These are phyloP conservation scores for Xiphophorus couchianus DNA, from an alignment of 2,113 vertebrate species.

Conservation along the genomic window DNA sequence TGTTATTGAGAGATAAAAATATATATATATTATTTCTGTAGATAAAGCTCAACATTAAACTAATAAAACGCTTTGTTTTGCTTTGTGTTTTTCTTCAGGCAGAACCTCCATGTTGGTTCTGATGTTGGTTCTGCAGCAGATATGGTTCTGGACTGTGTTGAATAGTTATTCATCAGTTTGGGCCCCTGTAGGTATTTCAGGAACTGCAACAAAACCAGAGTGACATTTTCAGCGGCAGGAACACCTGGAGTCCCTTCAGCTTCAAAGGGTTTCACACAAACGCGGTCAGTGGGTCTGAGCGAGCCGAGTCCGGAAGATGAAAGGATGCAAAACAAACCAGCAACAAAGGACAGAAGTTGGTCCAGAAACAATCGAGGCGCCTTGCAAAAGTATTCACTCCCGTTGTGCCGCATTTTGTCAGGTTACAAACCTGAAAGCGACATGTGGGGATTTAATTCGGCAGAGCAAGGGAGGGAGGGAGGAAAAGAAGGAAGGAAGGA, in stretches of 20 bases:
- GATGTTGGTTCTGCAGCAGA: constrained; percentile 21
- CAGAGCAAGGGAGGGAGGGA: no score
- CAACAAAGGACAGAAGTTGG: neutral
- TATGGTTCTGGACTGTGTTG: neutral
- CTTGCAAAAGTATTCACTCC: no score
- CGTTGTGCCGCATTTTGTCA: no score
- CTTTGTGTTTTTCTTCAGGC: no score
- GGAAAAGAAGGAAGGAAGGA: no score
- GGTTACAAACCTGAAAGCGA: no score
- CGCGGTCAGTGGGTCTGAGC: constrained; percentile 25
- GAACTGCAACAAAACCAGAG: constrained; percentile 3
- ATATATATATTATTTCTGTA: no score
- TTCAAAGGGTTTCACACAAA: constrained; percentile 69
- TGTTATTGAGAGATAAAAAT: no score
- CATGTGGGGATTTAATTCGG: no score
- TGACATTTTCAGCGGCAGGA: constrained; percentile 26
- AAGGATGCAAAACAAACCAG: constrained; percentile 30
- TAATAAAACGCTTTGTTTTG: no score
- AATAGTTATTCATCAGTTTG: neutral
- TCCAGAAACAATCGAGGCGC: neutral
- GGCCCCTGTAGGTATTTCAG: constrained; percentile 3
- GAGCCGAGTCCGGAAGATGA: constrained; percentile 44
- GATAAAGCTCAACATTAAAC: no score
- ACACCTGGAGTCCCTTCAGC: constrained; percentile 70
- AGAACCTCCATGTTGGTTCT: neutral